Evolutionary conservation across 1,140 invertebrate species (phyloP), one percentile per base, ranked within the genome.

Genomic region (Condylostylus longicornis): DNA sequence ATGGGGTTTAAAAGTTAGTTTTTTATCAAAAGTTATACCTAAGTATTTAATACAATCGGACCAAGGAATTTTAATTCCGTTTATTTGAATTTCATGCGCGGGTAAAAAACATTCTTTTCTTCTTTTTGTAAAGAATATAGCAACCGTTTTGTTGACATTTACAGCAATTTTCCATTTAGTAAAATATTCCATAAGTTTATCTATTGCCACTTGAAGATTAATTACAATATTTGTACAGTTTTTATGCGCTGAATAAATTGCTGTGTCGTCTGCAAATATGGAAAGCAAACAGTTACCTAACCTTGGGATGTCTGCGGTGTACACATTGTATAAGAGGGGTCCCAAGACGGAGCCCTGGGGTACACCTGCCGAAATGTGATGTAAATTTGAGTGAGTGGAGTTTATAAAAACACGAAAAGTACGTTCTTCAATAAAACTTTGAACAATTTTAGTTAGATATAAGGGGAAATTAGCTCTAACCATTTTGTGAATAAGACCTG

Each of bases 211-310:
- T n/a, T n/a, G n/a, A n/a, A n/a, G n/a, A n/a, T n/a, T n/a, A n/a
- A n/a, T n/a, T n/a, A n/a, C n/a, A n/a, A n/a, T n/a, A n/a, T n/a
- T n/a, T n/a, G n/a, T n/a, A n/a, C n/a, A n/a, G n/a, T n/a, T n/a
- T 17, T 44, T 13, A 5, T 15, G n/a, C 23, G 37, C 9, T 17
- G 35, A 10, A 17, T 29, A 18, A 3, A 37, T 10, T 5, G 47
- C 51, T 0, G 46, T 50, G 29, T 58, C 51, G 27, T 58, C 51
- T 4, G 54, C 50, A 23, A n/a, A n/a, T n/a, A n/a, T n/a, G n/a
- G n/a, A n/a, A n/a, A n/a, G n/a, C n/a, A n/a, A n/a, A n/a, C n/a
- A n/a, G n/a, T n/a, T n/a, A n/a, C n/a, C n/a, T n/a, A n/a, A n/a
- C n/a, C n/a, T 42, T 7, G 50, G 46, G 3, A 56, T 45, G 22